Base-by-base conservation (phyloP, 1,140 invertebrate species). In the Anadara kagoshimensis region DNA sequence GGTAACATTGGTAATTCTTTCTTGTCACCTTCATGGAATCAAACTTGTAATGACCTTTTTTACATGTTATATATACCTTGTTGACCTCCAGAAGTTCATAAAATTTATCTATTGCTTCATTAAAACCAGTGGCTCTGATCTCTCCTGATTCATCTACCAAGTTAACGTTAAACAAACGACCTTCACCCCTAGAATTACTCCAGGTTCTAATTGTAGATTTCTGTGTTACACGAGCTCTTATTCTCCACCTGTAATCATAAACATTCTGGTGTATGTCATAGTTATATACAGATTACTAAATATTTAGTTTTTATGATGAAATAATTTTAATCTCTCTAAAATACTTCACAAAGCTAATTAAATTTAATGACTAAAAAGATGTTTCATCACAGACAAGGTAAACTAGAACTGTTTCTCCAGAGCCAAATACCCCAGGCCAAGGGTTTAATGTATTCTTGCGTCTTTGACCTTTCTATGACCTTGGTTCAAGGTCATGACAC, bases 51-150 rank as follows among this genome's bases (percentile, higher is more conserved):
- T n/a, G n/a, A n/a, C n/a, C n/a, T n/a, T n/a, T n/a, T n/a, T n/a
- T n/a, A n/a, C n/a, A n/a, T n/a, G n/a, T n/a, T n/a, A n/a, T n/a
- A n/a, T n/a, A n/a, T 73, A 92, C 89, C 79, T 91, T 89, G 79
- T 88, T 90, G 86, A 96, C 93, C 91, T 99, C 93, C 74, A 99
- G 92, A 87, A 96, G 92, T 83, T 97, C 93, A 86, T 93, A 98
- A 87, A 93, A 98, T 86, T 95, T 96, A 83, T 99, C 97, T 76
- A 94, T 95, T 80, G 94, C 91, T 71, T 95, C 94, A 83, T 93
- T 96, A 85, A 99, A 99, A 11, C 93, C 97, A 1, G 97, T 98
- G n/a, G 95, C 95, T 69, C 95, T 91, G 69, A 99, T 99, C 90
- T 98, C 97, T 12, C 97, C 97, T 81, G 93, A 95, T 78, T 98